Evolutionary conservation across 1,140 invertebrate genomes (phyloP).

Genomic region (Neelides sp.): DNA sequence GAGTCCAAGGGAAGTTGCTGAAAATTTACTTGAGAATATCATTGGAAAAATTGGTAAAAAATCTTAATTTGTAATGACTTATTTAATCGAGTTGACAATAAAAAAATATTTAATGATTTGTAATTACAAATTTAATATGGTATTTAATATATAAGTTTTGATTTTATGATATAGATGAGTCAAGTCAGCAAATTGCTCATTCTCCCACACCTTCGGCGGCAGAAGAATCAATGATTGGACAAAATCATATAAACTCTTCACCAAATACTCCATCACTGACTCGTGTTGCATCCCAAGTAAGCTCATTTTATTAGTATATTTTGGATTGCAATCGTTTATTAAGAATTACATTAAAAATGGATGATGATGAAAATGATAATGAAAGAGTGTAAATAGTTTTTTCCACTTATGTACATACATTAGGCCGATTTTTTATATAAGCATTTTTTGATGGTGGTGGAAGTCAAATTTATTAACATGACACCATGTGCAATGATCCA

Average conservation of each 20-base stretch:
- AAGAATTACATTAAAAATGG: too few species aligned
- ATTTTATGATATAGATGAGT: constrained; percentile 13
- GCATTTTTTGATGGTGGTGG: too few species aligned
- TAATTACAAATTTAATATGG: background rate
- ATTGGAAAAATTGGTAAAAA: constrained; percentile 19
- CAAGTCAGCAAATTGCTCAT: constrained; percentile 3
- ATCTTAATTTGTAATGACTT: background rate
- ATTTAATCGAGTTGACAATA: background rate
- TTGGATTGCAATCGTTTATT: too few species aligned
- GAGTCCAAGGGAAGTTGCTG: constrained; percentile 16
- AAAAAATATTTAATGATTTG: background rate
- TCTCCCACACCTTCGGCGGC: background rate
- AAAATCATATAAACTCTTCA: constrained; percentile 13
- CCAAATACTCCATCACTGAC: constrained; percentile 33
- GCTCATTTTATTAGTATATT: too few species aligned
- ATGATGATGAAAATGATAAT: too few species aligned
- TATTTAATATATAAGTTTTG: background rate
- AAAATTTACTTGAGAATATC: constrained; percentile 19
- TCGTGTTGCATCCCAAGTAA: constrained; percentile 38
- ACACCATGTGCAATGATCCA: too few species aligned
- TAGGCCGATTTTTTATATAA: too few species aligned
- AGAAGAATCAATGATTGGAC: background rate
- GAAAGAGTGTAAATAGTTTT: too few species aligned
- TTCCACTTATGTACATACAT: too few species aligned
- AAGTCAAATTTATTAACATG: too few species aligned